Evolutionary conservation across 2,888 invertebrate genomes (phyloP).

Genomic region (Branchellion lobata): DNA sequence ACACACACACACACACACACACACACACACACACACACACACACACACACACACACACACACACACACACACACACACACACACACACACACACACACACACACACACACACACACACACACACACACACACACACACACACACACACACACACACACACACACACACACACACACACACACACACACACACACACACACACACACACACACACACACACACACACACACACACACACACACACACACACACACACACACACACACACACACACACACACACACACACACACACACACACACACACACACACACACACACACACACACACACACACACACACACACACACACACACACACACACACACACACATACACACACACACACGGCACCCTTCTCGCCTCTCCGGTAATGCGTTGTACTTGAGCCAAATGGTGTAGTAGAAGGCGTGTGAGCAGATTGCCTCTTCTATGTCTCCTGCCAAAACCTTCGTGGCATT

Average conservation of each 20-base stretch:
- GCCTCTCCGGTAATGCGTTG: constrained; percentile 65
- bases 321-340: constrained; percentile 36
- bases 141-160: constrained; percentile 24
- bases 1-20: constrained; percentile 31
- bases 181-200: constrained; percentile 20
- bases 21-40: constrained; percentile 22
- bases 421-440: constrained; percentile 69
- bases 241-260: constrained; percentile 32
- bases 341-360: constrained; percentile 35
- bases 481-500: constrained; percentile 63
- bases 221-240: constrained; percentile 18
- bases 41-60: constrained; percentile 26
- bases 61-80: constrained; percentile 42
- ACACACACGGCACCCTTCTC: constrained; percentile 7
- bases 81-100: constrained; percentile 39
- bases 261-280: constrained; percentile 26
- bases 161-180: constrained; percentile 19
- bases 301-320: constrained; percentile 36
- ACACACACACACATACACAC: constrained; percentile 26
- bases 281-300: constrained; percentile 32
- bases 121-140: constrained; percentile 19
- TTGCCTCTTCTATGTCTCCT: constrained; percentile 70
- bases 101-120: constrained; percentile 44
- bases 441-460: constrained; percentile 69
- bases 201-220: neutral